Base-by-base conservation (phyloP, 2,113 vertebrate genomes). In the Siphamia tubifer region DNA sequence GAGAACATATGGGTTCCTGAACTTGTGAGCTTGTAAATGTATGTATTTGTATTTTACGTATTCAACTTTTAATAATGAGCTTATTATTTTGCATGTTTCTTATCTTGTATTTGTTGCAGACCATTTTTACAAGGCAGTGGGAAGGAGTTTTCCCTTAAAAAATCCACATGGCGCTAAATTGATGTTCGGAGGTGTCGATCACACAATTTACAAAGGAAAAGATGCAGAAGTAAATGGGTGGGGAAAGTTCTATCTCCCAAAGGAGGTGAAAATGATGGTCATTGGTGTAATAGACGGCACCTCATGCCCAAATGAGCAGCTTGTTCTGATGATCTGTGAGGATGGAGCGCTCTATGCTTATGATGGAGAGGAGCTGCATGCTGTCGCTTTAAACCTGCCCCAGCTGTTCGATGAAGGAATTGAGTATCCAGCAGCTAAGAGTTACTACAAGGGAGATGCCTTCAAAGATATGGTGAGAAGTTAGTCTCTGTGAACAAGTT, bases 251-350 rank as follows among this genome's bases (percentile, higher is more conserved):
- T 88, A 76, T 20, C 79, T 88, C 1, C 68, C 44, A 0, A 3
- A 57, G 0, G 4, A 0, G 4, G 58, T 71, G 0, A 35, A 1
- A 2, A 82, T 88, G 79, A 19, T 52, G 34, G 83, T 86, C 4
- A 0, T 88, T 0, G 81, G 83, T 16, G 48, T 58, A 3, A 58
- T 77, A 6, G 7, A 62, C 44, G 47, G 67, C 9, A 54, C 32
- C 0, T 16, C 36, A 0, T 74, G 13, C 5, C 44, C 19, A 0
- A 42, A 32, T 34, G 76, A 43, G 2, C 53, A 79, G 38, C 76
- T 88, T 3, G 21, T 88, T 17, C 34, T 88, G 51, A 79, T 88
- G 76, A 69, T 55, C 20, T 71, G 70, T 19, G 74, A 72, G 43
- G 49, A 86, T 6, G 0, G 8, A 13, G 31, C 43, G 5, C 0